Evolutionary conservation across 2,797 vertebrate genomes (phyloP).

Genomic region (Lerista edwardsae): DNA sequence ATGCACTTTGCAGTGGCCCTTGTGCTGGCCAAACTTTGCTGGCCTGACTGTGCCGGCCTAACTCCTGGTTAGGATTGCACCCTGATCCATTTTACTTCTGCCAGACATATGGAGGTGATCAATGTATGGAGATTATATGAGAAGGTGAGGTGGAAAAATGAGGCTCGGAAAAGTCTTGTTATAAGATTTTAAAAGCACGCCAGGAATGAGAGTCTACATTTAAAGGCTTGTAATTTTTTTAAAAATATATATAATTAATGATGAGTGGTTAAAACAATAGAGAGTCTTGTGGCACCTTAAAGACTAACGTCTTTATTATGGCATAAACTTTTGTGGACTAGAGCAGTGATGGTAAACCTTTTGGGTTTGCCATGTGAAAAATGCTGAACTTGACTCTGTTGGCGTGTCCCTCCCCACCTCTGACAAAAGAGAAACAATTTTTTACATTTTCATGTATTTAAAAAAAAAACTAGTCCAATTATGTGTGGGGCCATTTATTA

Average conservation of each 20-base stretch:
- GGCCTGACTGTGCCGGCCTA: no score
- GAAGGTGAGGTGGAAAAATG: constrained; percentile 71
- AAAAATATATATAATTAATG: constrained; percentile 40
- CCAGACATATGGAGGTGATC: constrained; percentile 81
- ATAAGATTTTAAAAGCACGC: constrained; percentile 67
- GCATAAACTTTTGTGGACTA: neutral
- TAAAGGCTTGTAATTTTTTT: constrained; percentile 38
- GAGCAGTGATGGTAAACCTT: no score
- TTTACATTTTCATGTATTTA: no score
- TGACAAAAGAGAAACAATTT: no score
- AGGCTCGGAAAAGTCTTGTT: constrained; percentile 65
- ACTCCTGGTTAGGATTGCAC: no score
- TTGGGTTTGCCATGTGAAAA: no score
- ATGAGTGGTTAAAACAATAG: constrained; percentile 32
- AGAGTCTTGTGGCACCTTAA: constrained; percentile 46
- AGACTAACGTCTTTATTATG: constrained; percentile 33
- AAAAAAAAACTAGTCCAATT: no score
- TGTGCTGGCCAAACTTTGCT: no score
- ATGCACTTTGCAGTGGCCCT: no score
- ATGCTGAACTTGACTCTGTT: no score
- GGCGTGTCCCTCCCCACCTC: no score
- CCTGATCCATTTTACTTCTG: constrained; percentile 75
- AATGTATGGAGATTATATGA: constrained; percentile 75
- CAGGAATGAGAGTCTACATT: constrained; percentile 54
- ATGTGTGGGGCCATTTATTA: no score